A percentile compares a stretch with the other conserved stretches of the same genome.
Evolutionary conservation across 2,888 invertebrate genomes (phyloP).

Genomic region (Eudasyphora cyanicolor): DNA sequence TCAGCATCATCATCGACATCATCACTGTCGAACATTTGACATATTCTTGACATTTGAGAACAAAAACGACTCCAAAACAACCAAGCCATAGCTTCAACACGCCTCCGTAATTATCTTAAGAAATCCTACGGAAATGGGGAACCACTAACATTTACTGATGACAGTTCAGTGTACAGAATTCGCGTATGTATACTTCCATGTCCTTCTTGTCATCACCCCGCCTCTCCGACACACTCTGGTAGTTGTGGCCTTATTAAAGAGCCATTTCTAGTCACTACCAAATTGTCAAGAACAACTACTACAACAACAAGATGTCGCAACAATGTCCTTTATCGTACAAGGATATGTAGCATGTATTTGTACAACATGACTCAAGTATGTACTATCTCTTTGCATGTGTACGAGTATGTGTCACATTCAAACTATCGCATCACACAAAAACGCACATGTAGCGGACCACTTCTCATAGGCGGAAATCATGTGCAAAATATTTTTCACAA

Average conservation of each 20-base stretch:
- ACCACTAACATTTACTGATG: neutral
- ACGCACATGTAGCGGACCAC: neutral
- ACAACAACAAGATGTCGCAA: constrained; percentile 11
- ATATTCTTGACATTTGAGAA: constrained; percentile 46
- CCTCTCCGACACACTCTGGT: no score
- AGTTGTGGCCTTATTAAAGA: constrained; percentile 52
- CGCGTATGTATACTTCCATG: no score
- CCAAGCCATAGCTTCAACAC: constrained; percentile 16
- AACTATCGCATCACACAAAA: neutral
- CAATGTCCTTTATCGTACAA: constrained; percentile 14
- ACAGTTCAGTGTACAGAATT: neutral
- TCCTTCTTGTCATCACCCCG: neutral
- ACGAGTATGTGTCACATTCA: neutral
- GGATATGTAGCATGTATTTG: neutral
- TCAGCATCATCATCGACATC: constrained; percentile 2
- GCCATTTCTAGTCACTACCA: constrained; percentile 61
- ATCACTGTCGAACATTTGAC: constrained; percentile 49
- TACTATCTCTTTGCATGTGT: no score
- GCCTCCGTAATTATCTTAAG: constrained; percentile 49
- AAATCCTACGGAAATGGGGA: constrained; percentile 15
- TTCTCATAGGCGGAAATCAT: no score
- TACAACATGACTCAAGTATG: neutral
- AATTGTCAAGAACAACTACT: constrained; percentile 63
- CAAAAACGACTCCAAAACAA: neutral
- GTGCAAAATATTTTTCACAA: no score